A percentile compares a stretch with the other conserved stretches of the same genome.
Evolutionary conservation across 2,113 vertebrate species (phyloP).

Genomic region (Hippocampus zosterae): DNA sequence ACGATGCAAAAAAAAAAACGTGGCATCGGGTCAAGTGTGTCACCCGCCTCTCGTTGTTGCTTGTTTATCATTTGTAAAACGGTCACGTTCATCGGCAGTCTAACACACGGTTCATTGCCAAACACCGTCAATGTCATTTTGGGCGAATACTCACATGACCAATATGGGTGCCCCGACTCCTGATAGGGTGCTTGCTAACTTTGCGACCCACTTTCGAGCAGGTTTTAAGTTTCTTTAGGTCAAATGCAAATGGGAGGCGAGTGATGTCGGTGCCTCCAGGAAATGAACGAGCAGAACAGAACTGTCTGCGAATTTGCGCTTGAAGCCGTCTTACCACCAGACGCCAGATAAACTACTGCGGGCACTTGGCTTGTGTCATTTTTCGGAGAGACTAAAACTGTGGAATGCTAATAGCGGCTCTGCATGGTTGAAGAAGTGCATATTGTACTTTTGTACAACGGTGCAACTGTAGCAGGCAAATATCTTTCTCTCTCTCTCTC

Average conservation of each 20-base stretch:
- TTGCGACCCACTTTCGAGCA: not conserved
- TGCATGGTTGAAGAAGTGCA: not conserved
- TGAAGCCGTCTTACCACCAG: not conserved
- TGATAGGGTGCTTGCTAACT: not conserved
- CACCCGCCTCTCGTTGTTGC: too few relatives aligned
- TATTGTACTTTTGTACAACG: too few relatives aligned
- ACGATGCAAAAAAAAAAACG: not conserved
- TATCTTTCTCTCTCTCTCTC: not conserved
- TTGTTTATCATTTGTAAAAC: too few relatives aligned
- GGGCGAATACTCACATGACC: too few relatives aligned
- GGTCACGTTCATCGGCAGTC: not conserved
- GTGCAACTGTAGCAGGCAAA: not conserved
- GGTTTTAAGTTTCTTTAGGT: not conserved
- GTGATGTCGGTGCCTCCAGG: not conserved
- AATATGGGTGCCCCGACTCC: too few relatives aligned
- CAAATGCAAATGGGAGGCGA: not conserved
- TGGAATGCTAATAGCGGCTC: not conserved
- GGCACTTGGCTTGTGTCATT: not conserved
- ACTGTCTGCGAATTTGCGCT: not conserved
- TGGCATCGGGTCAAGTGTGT: not conserved
- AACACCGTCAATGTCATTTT: not conserved
- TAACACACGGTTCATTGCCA: not conserved
- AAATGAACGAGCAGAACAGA: not conserved
- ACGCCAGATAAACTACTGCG: not conserved
- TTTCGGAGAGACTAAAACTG: not conserved